These are phyloP conservation scores for Thaumatotibia leucotreta DNA, from an alignment of 1,140 invertebrate genomes.

Conservation along the genomic window DNA sequence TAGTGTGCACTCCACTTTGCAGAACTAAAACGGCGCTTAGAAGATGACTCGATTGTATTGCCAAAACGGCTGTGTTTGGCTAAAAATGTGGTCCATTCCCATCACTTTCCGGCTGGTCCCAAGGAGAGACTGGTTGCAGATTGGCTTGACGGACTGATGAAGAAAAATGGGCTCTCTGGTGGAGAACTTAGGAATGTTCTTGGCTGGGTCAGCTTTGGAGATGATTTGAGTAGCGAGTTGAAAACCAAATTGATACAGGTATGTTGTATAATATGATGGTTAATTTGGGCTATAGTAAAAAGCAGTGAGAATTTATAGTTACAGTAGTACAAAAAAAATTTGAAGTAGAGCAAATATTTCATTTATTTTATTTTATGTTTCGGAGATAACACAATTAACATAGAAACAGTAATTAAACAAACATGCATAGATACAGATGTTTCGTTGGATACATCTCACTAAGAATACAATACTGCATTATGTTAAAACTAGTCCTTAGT, in stretches of 20 bases:
- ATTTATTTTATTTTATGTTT: too few species aligned
- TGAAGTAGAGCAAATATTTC: too few species aligned
- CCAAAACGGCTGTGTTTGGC: constrained; percentile 56
- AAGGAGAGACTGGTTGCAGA: constrained; percentile 59
- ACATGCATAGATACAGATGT: too few species aligned
- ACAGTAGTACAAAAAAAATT: background rate
- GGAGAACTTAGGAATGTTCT: constrained; percentile 49
- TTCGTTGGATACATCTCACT: too few species aligned
- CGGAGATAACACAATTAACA: too few species aligned
- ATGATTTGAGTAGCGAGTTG: constrained; percentile 53
- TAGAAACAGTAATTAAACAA: too few species aligned
- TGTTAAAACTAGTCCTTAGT: too few species aligned
- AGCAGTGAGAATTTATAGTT: background rate
- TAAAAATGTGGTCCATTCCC: constrained; percentile 54
- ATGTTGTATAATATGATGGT: constrained; percentile 6
- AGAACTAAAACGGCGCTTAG: constrained; percentile 61
- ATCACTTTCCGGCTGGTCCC: constrained; percentile 55
- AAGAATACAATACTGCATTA: too few species aligned
- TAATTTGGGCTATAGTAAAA: background rate
- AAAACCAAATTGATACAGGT: constrained; percentile 61
- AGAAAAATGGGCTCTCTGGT: constrained; percentile 33
- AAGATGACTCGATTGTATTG: constrained; percentile 43
- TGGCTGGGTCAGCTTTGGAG: constrained; percentile 45
- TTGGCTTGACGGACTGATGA: constrained; percentile 48
- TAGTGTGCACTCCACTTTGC: constrained; percentile 21